Conservation (phyloP, 2,888 invertebrate species). For the Phyto melanocephala region DNA sequence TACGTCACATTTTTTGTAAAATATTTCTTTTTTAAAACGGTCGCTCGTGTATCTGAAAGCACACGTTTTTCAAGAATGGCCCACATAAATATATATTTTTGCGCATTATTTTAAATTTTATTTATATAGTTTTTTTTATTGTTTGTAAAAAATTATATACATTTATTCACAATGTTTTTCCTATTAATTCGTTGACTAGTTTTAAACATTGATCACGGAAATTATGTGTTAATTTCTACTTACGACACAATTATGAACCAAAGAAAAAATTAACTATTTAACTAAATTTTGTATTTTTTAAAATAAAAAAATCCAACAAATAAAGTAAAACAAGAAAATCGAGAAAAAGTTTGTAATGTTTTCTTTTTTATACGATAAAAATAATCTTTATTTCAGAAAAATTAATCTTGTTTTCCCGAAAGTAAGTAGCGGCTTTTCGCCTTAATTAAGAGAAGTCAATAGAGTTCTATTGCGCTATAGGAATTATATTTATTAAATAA, state of each 20-base stretch:
- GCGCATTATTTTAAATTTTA: constrained; percentile 43
- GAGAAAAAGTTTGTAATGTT: neutral
- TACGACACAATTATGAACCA: constrained; percentile 30
- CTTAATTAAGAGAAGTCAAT: no score
- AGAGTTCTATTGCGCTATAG: no score
- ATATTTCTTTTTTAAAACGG: constrained; percentile 36
- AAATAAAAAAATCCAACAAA: constrained; percentile 31
- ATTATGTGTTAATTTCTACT: constrained; percentile 16
- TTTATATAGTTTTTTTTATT: constrained; percentile 30
- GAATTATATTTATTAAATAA: no score
- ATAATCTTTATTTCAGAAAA: no score
- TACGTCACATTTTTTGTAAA: constrained; percentile 28
- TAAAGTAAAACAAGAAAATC: constrained; percentile 55
- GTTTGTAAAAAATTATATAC: constrained; percentile 28
- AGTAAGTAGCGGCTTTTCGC: no score
- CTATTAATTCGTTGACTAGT: constrained; percentile 62
- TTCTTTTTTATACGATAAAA: no score
- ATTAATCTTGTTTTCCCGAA: no score
- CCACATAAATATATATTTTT: constrained; percentile 1
- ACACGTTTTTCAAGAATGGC: neutral
- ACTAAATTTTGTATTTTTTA: constrained; percentile 54
- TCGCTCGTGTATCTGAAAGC: neutral
- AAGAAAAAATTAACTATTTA: neutral
- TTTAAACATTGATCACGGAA: constrained; percentile 43
- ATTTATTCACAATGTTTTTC: constrained; percentile 18